Percentiles rank a stretch among this genome's conserved stretches.
phyloP scores from a whole-genome alignment of 2,888 invertebrate species.

The Cataglyphis rosenhaueri region DNA sequence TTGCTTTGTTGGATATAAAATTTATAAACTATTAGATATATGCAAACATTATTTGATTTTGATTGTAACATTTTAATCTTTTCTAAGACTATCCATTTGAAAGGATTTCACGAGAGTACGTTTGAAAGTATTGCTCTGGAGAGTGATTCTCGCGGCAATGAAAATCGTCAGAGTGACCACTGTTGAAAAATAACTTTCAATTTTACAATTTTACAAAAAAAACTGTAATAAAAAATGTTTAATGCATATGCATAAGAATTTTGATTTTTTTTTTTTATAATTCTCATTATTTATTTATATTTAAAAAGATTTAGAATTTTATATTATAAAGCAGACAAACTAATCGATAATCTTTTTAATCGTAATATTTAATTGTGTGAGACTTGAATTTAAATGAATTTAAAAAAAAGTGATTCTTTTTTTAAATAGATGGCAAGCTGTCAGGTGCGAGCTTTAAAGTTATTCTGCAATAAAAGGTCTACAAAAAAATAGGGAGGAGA shows the following conservation, averaged over 20 bases:
- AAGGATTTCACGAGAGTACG: neutral
- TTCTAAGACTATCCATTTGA: neutral
- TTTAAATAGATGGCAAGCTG: neutral
- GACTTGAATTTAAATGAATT: neutral
- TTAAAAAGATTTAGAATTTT: neutral
- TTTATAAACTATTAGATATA: neutral
- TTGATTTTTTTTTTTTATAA: neutral
- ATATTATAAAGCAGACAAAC: neutral
- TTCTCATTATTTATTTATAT: neutral
- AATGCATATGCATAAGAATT: neutral
- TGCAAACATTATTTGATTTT: neutral
- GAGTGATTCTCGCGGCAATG: neutral
- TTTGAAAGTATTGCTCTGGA: neutral
- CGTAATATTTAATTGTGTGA: neutral
- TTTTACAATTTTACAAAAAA: neutral
- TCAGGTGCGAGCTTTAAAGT: constrained; percentile 11
- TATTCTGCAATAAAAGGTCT: constrained; percentile 9
- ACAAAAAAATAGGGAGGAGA: constrained; percentile 40
- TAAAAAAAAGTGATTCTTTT: neutral
- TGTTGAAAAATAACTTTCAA: neutral
- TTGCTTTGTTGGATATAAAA: neutral
- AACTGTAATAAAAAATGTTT: neutral
- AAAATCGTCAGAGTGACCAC: neutral
- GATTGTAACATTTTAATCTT: neutral
- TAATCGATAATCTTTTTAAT: constrained; percentile 15